Percentiles rank a stretch among this genome's conserved stretches.
Conservation (phyloP, 2,113 vertebrate genomes). For the Vicugna pacos region DNA sequence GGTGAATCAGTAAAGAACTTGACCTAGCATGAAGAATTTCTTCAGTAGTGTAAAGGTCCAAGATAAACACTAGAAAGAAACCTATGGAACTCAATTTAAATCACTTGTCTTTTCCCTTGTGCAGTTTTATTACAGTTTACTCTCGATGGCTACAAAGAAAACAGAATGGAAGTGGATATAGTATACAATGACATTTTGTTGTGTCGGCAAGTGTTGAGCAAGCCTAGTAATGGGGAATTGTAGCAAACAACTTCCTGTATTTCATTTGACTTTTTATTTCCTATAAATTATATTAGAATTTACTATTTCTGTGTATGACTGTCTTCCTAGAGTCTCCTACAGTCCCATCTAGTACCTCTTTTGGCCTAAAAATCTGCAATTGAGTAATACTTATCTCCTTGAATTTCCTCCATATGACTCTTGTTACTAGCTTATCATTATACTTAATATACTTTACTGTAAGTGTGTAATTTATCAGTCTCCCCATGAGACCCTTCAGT, state of each 20-base stretch:
- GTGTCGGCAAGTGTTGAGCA: background rate
- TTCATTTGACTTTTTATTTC: background rate
- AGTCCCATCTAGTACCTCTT: background rate
- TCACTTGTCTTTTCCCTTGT: background rate
- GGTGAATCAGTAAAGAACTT: background rate
- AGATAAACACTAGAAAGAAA: background rate
- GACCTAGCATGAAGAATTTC: background rate
- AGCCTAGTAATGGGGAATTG: background rate
- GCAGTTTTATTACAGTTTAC: background rate
- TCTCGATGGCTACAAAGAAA: background rate
- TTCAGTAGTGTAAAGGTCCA: background rate
- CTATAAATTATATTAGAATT: background rate
- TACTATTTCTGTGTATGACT: background rate
- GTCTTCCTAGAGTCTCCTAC: background rate
- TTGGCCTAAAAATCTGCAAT: background rate
- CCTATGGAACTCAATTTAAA: background rate
- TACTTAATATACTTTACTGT: background rate
- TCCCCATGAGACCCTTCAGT: background rate
- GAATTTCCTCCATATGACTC: background rate
- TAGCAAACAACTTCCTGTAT: background rate
- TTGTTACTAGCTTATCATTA: background rate
- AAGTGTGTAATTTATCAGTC: background rate
- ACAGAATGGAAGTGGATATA: background rate
- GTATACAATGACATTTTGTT: background rate
- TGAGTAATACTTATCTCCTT: background rate